Percentiles rank a stretch among this genome's conserved stretches.
phyloP scores from a whole-genome alignment of 2,888 invertebrate species.

The Cheilosia vernalis region DNA sequence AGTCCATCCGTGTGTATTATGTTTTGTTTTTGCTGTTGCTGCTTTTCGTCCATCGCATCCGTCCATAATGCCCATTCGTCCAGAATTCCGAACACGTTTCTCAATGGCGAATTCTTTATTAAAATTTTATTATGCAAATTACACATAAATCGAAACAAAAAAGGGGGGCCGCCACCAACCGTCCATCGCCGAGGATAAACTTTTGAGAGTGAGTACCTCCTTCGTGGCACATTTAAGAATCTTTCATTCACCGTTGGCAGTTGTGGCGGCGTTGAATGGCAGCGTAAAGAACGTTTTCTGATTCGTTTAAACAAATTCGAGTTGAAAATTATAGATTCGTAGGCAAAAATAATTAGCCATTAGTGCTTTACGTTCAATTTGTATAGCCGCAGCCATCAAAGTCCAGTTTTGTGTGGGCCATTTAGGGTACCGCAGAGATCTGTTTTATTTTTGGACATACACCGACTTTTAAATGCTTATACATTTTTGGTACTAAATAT shows the following conservation, averaged over 20 bases:
- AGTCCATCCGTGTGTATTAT: slow-evolving; percentile 2
- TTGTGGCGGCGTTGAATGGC: slow-evolving; percentile 24
- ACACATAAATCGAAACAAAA: slow-evolving; percentile 54
- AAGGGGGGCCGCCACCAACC: slow-evolving; percentile 11
- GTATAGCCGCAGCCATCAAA: slow-evolving; percentile 1
- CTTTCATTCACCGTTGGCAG: slow-evolving; percentile 28
- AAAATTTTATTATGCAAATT: slow-evolving; percentile 73
- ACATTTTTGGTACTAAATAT: slow-evolving; percentile 50
- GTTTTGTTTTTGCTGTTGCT: slow-evolving; percentile 6
- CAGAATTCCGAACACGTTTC: slow-evolving; percentile 74
- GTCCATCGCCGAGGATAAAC: slow-evolving; percentile 15
- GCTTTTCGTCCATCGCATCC: slow-evolving; percentile 46
- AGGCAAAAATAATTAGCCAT: slow-evolving; percentile 31
- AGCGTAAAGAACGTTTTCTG: neutral
- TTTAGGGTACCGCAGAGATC: slow-evolving; percentile 46
- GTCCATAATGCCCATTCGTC: slow-evolving; percentile 52
- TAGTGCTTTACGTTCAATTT: slow-evolving; percentile 14
- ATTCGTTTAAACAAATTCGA: slow-evolving; percentile 1
- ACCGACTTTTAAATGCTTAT: slow-evolving; percentile 3
- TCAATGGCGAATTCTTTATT: slow-evolving; percentile 74
- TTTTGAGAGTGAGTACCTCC: slow-evolving; percentile 5
- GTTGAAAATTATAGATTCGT: slow-evolving; percentile 20
- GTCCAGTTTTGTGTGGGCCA: slow-evolving; percentile 47
- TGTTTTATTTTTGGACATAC: neutral
- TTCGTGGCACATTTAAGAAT: slow-evolving; percentile 51